Base-by-base conservation (phyloP, 2,888 invertebrate species). In the Pocota personata region DNA sequence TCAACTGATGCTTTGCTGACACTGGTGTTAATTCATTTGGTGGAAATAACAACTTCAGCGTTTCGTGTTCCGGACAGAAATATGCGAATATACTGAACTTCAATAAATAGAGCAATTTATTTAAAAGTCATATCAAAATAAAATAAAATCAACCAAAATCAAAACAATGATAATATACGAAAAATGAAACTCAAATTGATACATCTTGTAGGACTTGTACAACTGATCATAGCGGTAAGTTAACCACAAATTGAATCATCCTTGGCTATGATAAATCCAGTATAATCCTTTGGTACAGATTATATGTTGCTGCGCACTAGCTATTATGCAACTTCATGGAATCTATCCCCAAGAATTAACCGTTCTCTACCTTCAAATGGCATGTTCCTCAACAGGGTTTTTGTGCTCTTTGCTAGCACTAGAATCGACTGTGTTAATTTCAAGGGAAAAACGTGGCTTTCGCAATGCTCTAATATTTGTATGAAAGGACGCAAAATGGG, bases 301-400 rank as follows among this genome's bases (percentile, higher is more conserved):
- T 10, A 3, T 62, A 2, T 52, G 60, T 16, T 10, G 58, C 0
- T 2, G 35, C 0, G 46, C 21, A 21, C 12, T 32, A n/a, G 1
- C 30, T 0, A 0, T 73, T 2, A 46, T 83, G 1, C 14, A 24
- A 1, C 8, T 37, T 8, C 55, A 60, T 35, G 73, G 69, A 10
- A 43, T 58, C 0, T 80, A 80, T 40, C 80, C 80, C 1, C 64
- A 84, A 66, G 71, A 84, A 8, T 6, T 58, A 21, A 80, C 4
- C 1, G 60, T 43, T 3, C 21, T 76, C 2, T 66, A 71, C 35
- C 75, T 52, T 43, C 62, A 84, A 71, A 80, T 84, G 66, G 58
- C 69, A 24, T 71, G 55, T 16, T 64, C 32, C 12, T 37, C 84
- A 37, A 5, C 60, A 0, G 64, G 71, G 1, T 7, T 35, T 2